Evolutionary conservation across 2,888 invertebrate species (phyloP).

Genomic region (Coronaproctus castanopsis): DNA sequence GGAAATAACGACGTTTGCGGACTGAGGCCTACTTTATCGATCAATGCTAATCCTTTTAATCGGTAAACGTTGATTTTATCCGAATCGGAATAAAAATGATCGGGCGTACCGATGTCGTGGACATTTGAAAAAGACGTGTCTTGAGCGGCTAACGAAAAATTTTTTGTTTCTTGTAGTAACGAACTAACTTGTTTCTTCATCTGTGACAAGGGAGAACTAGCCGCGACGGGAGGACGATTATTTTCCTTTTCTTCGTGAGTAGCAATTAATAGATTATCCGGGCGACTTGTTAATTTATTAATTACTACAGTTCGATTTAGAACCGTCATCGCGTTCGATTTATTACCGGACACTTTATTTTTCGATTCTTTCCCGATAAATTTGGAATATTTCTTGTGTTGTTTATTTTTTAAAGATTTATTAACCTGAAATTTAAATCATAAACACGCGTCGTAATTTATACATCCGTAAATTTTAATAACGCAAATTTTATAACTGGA

Average conservation of each 20-base stretch:
- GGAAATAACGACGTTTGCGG: neutral
- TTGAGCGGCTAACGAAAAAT: neutral
- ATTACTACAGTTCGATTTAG: constrained; percentile 4
- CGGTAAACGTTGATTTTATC: too few relatives aligned
- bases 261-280: neutral
- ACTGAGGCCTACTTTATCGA: neutral
- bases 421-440: too few relatives aligned
- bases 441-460: too few relatives aligned
- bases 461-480: too few relatives aligned
- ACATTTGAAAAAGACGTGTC: too few relatives aligned
- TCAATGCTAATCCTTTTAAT: too few relatives aligned
- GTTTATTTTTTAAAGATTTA: too few relatives aligned
- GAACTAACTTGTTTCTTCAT: neutral
- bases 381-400: too few relatives aligned
- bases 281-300: constrained; percentile 1
- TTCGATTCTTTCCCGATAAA: too few relatives aligned
- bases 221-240: neutral
- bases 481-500: too few relatives aligned
- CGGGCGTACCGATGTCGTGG: too few relatives aligned
- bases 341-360: neutral
- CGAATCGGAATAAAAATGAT: too few relatives aligned
- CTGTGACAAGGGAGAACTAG: neutral
- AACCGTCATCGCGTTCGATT: neutral
- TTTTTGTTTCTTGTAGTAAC: neutral
- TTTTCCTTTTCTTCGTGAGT: neutral